A percentile compares a stretch with the other conserved stretches of the same genome.
These are phyloP conservation scores for Syrrhaptes paradoxus DNA, from an alignment of 2,113 vertebrate species.

Conservation along the genomic window DNA sequence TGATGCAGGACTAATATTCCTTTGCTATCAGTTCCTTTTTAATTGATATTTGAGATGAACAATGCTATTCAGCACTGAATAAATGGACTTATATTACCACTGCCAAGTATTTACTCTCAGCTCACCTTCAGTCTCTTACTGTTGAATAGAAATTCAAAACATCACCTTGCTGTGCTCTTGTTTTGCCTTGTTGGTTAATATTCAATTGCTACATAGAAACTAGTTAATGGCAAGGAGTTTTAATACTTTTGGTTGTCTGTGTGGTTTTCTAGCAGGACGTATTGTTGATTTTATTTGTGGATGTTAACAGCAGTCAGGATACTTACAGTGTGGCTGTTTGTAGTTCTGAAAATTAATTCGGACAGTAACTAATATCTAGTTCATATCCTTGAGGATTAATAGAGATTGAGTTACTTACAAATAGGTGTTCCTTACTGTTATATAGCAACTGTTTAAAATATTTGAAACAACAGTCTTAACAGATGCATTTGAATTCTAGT, in stretches of 20 bases:
- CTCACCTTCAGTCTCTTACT: conserved; percentile 49
- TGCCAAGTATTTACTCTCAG: conserved; percentile 40
- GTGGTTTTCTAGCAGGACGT: not conserved
- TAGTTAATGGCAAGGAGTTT: conserved; percentile 20
- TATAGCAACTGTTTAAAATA: not conserved
- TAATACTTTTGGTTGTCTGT: conserved; percentile 16
- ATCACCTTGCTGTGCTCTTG: conserved; percentile 11
- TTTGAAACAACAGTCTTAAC: not conserved
- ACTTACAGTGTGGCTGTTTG: not conserved
- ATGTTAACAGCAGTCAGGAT: not conserved
- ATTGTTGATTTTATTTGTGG: not conserved
- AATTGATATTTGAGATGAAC: conserved; percentile 34
- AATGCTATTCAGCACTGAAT: not conserved
- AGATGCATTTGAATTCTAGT: not conserved
- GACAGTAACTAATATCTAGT: not conserved
- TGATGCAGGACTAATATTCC: not conserved
- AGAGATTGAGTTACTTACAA: not conserved
- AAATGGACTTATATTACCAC: not conserved
- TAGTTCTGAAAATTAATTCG: not conserved
- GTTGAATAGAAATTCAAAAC: conserved; percentile 35
- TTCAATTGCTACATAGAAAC: conserved; percentile 4
- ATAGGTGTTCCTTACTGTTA: not conserved
- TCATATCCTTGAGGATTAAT: conserved; percentile 26
- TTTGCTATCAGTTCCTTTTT: not conserved
- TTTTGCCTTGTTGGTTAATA: conserved; percentile 45